Evolutionary conservation across 2,797 vertebrate species (phyloP).

Genomic region (Gymnodraco acuticeps): DNA sequence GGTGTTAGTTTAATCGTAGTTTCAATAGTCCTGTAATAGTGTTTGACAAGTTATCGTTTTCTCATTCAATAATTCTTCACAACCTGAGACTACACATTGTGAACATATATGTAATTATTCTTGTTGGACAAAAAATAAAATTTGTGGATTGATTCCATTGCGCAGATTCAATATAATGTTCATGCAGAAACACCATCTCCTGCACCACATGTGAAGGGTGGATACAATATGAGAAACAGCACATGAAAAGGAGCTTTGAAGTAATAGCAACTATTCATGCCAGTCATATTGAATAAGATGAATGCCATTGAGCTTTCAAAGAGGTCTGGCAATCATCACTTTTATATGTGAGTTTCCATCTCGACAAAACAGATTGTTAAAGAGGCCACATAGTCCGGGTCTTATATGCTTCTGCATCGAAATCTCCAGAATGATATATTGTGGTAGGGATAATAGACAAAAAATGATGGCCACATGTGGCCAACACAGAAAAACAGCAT

Average conservation of each 20-base stretch:
- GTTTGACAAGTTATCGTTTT: no score
- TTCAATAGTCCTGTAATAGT: neutral
- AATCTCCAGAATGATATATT: constrained; percentile 14
- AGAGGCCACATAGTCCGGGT: constrained; percentile 13
- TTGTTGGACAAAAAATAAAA: constrained; percentile 31
- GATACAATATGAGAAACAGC: constrained; percentile 54
- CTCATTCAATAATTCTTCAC: no score
- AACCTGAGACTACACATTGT: neutral
- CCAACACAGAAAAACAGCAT: constrained; percentile 27
- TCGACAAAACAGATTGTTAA: constrained; percentile 17
- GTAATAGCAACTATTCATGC: constrained; percentile 56
- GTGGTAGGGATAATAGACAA: constrained; percentile 21
- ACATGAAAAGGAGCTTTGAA: constrained; percentile 68
- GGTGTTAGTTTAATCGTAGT: neutral
- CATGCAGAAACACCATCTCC: constrained; percentile 60
- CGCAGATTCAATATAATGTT: constrained; percentile 59
- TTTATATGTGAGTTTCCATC: constrained; percentile 46
- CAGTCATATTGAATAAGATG: constrained; percentile 55
- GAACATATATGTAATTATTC: neutral
- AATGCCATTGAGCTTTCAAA: constrained; percentile 54
- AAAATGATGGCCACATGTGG: constrained; percentile 46
- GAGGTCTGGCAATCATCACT: constrained; percentile 42
- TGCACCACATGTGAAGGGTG: constrained; percentile 27
- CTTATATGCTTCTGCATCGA: constrained; percentile 24
- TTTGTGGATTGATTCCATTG: constrained; percentile 36